phyloP scores from a whole-genome alignment of 2,113 vertebrate genomes.

The Myiozetetes cayanensis region DNA sequence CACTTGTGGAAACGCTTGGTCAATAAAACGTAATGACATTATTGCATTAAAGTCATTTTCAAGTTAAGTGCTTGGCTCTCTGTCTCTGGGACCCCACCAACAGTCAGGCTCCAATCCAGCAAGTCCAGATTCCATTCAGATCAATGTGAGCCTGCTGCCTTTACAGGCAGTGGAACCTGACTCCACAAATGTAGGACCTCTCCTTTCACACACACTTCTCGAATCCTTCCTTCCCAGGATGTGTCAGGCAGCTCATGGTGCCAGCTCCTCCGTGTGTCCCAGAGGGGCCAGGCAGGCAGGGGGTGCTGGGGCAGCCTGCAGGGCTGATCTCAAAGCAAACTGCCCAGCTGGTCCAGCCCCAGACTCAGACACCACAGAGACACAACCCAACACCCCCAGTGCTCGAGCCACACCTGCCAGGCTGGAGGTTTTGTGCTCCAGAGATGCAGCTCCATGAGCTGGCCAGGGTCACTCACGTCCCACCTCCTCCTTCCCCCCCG shows the following conservation, averaged over 20 bases:
- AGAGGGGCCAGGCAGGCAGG: not conserved
- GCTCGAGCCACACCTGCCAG: not conserved
- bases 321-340: not conserved
- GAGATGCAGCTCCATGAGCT: not conserved
- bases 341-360: not conserved
- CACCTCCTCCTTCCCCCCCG: not conserved
- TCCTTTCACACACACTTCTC: not conserved
- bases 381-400: not conserved
- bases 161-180: not conserved
- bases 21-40: conserved; percentile 26
- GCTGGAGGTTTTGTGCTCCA: not conserved
- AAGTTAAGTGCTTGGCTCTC: not conserved
- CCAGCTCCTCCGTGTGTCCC: not conserved
- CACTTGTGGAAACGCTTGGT: conserved; percentile 29
- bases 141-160: not conserved
- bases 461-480: not conserved
- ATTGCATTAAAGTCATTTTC: conserved; percentile 13
- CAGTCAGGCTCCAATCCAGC: not conserved
- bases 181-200: not conserved
- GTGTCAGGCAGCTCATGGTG: not conserved
- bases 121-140: not conserved
- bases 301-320: not conserved
- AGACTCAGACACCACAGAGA: not conserved
- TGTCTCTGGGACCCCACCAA: not conserved
- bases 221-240: not conserved